phyloP scores from a whole-genome alignment of 2,113 vertebrate species.

The Otis tarda region DNA sequence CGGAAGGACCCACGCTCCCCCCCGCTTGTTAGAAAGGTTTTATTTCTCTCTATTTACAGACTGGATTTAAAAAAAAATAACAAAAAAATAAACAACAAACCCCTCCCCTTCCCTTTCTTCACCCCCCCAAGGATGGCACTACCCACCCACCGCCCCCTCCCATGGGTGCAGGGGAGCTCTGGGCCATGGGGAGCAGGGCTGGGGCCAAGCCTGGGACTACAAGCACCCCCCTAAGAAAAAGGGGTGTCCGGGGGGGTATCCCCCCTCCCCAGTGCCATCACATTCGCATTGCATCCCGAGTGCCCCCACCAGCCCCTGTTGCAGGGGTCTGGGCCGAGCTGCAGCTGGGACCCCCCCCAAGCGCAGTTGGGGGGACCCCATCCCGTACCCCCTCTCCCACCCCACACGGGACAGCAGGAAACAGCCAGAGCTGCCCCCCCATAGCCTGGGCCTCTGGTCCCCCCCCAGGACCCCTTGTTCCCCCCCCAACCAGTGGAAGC shows the following conservation, averaged over 20 bases:
- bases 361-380: neutral
- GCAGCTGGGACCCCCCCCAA: neutral
- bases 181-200: neutral
- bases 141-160: neutral
- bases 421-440: neutral
- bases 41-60: no score
- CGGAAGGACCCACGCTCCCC: no score
- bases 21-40: no score
- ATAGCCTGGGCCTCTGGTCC: neutral
- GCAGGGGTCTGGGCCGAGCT: neutral
- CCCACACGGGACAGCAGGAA: accelerated
- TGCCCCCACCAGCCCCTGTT: neutral
- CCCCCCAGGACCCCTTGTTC: no score
- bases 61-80: no score
- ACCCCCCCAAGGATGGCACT: no score
- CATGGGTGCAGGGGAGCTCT: neutral
- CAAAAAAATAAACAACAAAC: no score
- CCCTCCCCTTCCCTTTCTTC: no score
- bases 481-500: neutral
- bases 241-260: neutral
- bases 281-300: neutral
- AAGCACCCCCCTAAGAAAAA: neutral
- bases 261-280: neutral
- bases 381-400: neutral
- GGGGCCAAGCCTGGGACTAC: neutral